Evolutionary conservation across 1,140 invertebrate genomes (phyloP), one percentile per base, ranked within the genome.

Genomic region (Eupeodes corollae): DNA sequence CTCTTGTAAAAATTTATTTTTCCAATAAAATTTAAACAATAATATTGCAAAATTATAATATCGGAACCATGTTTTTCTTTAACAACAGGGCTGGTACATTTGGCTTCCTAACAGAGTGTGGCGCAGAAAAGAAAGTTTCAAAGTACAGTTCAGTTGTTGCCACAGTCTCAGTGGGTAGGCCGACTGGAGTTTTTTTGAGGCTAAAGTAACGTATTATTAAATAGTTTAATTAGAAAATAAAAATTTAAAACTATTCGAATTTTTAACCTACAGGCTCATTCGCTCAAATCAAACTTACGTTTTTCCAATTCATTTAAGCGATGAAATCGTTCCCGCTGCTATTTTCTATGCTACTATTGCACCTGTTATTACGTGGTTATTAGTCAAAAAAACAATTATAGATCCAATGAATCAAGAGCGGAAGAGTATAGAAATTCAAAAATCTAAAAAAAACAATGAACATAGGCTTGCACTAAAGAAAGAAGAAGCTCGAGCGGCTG

Each of bases 261-360:
- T 46, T 45, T 47, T 42, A 31, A 30, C 47, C 51, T 69, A 26
- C 61, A 91, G 88, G 71, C 74, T 95, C 57, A 78, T 77, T 12
- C 79, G 92, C 53, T 88, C 89, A 2, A 86, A 83, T 47, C 93
- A 98, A 70, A 83, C 81, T 0, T 95, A 92, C 61, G 73, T 82
- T 15, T 88, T 96, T 54, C 91, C 92, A 0, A 88, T 97, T 55
- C 84, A 91, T 57, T 65, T 98, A 14, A 90, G 89, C 52, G 90
- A 97, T 56, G 88, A 93, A 59, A 73, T 97, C 5, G 72, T 91
- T 50, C 88, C 91, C 2, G 82, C 84, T 15, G 86, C 93, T 0
- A 73, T 97, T 26, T 90, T 98, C 66, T 98, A 98, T 63, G 93
- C 91, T 1, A 93, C 92, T 0, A 71, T 93, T 1, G 77, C 86